A percentile compares a stretch with the other conserved stretches of the same genome.
phyloP scores from a whole-genome alignment of 2,888 invertebrate genomes.

The Megaustenia siamemsis region DNA sequence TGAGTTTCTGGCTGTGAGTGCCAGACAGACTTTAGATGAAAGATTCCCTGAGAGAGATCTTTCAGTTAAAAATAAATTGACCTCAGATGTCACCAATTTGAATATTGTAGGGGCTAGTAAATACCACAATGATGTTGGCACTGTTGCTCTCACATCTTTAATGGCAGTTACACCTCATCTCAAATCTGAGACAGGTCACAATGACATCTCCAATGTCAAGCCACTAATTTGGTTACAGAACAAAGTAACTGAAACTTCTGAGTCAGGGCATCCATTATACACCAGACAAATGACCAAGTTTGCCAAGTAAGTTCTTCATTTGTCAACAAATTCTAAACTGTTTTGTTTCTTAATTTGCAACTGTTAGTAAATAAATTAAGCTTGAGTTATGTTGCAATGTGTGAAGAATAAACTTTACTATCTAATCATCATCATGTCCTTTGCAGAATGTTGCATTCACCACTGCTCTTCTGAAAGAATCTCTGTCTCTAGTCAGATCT shows the following conservation, averaged over 20 bases:
- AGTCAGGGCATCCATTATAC: neutral
- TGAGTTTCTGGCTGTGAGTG: neutral
- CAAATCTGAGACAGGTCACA: neutral
- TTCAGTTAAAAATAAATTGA: neutral
- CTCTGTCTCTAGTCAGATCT: too few species aligned
- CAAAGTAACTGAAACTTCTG: neutral
- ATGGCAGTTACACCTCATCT: neutral
- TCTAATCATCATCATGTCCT: too few species aligned
- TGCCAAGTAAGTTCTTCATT: conserved; percentile 20
- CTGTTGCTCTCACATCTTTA: neutral
- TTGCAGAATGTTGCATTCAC: too few species aligned
- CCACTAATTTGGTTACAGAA: too few species aligned
- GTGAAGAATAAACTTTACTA: too few species aligned
- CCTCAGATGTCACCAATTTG: neutral
- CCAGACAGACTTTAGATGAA: neutral
- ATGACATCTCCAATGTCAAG: neutral
- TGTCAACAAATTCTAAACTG: too few species aligned
- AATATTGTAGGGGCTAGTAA: neutral
- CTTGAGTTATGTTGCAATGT: too few species aligned
- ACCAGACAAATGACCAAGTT: neutral
- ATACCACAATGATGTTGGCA: neutral
- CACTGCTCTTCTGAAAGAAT: too few species aligned
- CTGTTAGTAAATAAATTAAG: too few species aligned
- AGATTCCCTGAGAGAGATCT: neutral
- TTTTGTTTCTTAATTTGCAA: too few species aligned